Conservation (phyloP, 2,888 invertebrate species). For the Phlogophora meticulosa region DNA sequence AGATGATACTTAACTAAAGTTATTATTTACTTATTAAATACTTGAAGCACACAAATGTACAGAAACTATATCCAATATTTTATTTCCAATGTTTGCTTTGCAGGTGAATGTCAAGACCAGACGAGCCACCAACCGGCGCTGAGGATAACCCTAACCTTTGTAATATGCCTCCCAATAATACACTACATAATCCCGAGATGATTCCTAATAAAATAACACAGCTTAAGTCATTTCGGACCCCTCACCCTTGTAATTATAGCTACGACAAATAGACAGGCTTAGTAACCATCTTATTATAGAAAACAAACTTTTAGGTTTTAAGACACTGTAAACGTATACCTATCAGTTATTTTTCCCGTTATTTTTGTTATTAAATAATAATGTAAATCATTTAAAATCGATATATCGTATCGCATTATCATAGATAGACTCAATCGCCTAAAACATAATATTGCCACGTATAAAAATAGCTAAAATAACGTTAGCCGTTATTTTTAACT, state of each 20-base stretch:
- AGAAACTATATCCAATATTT: not conserved
- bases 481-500: conserved; percentile 58
- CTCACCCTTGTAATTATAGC: conserved; percentile 78
- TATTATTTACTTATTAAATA: too few species aligned
- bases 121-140: conserved; percentile 78
- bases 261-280: conserved; percentile 70
- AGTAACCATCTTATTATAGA: conserved; percentile 59
- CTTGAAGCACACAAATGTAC: too few species aligned
- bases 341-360: conserved; percentile 63
- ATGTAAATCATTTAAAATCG: conserved; percentile 59
- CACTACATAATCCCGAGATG: conserved; percentile 86
- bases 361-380: conserved; percentile 53
- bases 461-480: conserved; percentile 60
- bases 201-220: conserved; percentile 72
- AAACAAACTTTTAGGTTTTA: conserved; percentile 66
- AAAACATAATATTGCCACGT: conserved; percentile 57
- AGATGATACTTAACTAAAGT: too few species aligned
- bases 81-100: conserved; percentile 66
- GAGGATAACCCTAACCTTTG: conserved; percentile 74
- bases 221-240: conserved; percentile 68
- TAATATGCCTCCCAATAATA: conserved; percentile 72
- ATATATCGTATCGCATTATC: conserved; percentile 56
- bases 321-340: conserved; percentile 70
- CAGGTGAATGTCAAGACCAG: conserved; percentile 92
- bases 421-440: conserved; percentile 71